Evolutionary conservation across 2,113 vertebrate species (phyloP), one percentile per base, ranked within the genome.

Genomic region (Balaeniceps rex): DNA sequence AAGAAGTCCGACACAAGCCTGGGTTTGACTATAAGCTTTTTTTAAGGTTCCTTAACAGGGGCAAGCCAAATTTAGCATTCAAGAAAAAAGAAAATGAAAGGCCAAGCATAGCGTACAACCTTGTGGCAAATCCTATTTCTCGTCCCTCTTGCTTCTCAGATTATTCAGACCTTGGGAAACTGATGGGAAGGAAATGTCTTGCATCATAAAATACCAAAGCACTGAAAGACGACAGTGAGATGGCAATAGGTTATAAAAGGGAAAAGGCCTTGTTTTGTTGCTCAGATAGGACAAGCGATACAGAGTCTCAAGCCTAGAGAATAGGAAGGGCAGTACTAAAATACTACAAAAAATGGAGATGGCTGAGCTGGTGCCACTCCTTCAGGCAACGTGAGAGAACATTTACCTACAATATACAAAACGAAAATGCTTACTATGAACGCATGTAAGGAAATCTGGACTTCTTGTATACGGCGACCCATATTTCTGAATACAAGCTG

Each of bases 371-470:
- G 25, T 64, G 71, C 40, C 28, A 71, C 17, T 51, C 24, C 9
- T 31, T 70, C 64, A 64, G 60, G 31, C 44, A 83, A 29, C 58
- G 83, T 11, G 19, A 87, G n/a, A 79, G n/a, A 85, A n/a, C 40
- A 84, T 90, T 78, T 24, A 46, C 33, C 34, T 70, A 40, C 58
- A 90, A 42, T 13, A 86, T 22, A 79, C 14, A 91, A 96, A 34
- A 15, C 36, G 76, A 46, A 79, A 87, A 79, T 75, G 98, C 99
- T 99, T 98, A 99, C 99, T 99, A 93, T 99, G 99, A 89, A 99
- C 98, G 44, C 99, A 99, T 3, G 99, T 99, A 72, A 98, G 95
- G 83, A 99, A 98, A 94, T 98, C 98, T 29, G 98, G 98, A 94
- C 97, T 98, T 97, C 98, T 99, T 57, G 76, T 94, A 64, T 99